Conservation (phyloP, 2,888 invertebrate species). For the Pollenia angustigena region DNA sequence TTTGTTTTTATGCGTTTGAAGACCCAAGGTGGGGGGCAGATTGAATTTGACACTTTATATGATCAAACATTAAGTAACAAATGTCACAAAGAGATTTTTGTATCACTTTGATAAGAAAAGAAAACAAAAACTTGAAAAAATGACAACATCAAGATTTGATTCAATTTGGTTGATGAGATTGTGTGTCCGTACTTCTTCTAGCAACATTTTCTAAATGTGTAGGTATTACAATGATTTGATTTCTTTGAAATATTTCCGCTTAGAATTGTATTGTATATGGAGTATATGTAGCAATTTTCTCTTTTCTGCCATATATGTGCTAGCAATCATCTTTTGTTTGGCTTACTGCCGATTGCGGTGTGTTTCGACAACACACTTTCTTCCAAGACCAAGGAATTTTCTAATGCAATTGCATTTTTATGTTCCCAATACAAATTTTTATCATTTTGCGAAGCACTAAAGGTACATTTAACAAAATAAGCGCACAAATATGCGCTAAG, state of each 20-base stretch:
- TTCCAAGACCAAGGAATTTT: slow-evolving; percentile 4
- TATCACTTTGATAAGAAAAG: slow-evolving; percentile 19
- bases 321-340: not conserved
- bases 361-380: not conserved
- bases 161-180: slow-evolving; percentile 35
- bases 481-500: no score
- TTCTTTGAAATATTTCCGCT: slow-evolving; percentile 18
- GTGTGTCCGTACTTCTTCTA: not conserved
- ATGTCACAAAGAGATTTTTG: slow-evolving; percentile 56
- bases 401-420: slow-evolving; percentile 11
- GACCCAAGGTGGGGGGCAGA: slow-evolving; percentile 5
- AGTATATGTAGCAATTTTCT: not conserved
- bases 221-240: slow-evolving; percentile 46
- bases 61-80: slow-evolving; percentile 55
- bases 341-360: not conserved
- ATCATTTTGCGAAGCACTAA: no score
- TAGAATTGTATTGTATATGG: not conserved
- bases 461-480: no score
- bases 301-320: not conserved
- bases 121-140: not conserved
- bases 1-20: not conserved
- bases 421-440: no score
- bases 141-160: slow-evolving; percentile 41
- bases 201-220: slow-evolving; percentile 10
- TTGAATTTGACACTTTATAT: slow-evolving; percentile 57